phyloP scores from a whole-genome alignment of 2,888 invertebrate genomes.

The Acleris holmiana region DNA sequence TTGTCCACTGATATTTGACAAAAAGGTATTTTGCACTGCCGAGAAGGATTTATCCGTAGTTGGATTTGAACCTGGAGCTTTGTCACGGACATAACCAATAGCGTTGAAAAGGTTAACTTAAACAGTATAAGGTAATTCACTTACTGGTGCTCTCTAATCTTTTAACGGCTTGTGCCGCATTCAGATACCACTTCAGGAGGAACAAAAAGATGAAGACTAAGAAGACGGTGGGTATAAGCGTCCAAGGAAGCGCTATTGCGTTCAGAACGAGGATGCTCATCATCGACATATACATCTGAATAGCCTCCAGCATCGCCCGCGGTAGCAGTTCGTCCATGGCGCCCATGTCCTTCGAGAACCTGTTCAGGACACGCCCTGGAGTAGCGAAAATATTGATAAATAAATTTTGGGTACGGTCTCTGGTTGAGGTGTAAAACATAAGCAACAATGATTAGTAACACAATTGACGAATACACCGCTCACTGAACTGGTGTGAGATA shows the following conservation, averaged over 20 bases:
- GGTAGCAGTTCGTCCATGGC: conserved; percentile 90
- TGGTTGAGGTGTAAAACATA: too few species aligned
- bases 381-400: neutral
- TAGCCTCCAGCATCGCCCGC: conserved; percentile 85
- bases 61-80: too few species aligned
- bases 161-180: conserved; percentile 90
- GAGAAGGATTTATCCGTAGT: too few species aligned
- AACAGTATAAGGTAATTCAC: conserved; percentile 44
- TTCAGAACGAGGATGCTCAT: conserved; percentile 68
- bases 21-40: too few species aligned
- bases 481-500: too few species aligned
- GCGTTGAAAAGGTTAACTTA: neutral
- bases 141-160: conserved; percentile 88
- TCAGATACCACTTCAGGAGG: conserved; percentile 87
- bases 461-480: too few species aligned
- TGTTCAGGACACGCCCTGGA: conserved; percentile 86
- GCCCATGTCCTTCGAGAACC: conserved; percentile 94
- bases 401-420: too few species aligned
- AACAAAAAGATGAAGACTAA: conserved; percentile 84
- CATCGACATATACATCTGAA: conserved; percentile 79
- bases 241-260: conserved; percentile 71
- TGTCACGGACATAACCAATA: neutral
- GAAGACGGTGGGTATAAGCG: conserved; percentile 66
- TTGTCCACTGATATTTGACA: too few species aligned
- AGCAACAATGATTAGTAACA: neutral